A percentile compares a stretch with the other conserved stretches of the same genome.
These are phyloP conservation scores for Coleophora flavipennella DNA, from an alignment of 2,888 invertebrate species.

Conservation along the genomic window DNA sequence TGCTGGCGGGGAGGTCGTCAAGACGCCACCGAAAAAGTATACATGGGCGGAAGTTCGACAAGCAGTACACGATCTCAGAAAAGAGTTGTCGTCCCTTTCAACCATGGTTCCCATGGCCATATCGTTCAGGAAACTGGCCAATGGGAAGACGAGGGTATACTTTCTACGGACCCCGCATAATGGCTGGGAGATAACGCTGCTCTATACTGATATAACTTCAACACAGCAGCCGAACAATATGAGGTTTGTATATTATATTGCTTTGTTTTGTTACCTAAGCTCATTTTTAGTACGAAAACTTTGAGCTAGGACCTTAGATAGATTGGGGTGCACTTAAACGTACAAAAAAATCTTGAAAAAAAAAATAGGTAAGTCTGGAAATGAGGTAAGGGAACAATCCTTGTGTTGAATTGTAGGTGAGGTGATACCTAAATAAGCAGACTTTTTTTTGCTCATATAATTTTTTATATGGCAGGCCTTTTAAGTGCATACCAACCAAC, in stretches of 20 bases:
- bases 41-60: slow-evolving; percentile 87
- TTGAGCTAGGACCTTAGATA: too few species aligned
- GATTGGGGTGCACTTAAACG: too few species aligned
- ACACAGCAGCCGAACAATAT: slow-evolving; percentile 69
- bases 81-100: slow-evolving; percentile 83
- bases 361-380: too few species aligned
- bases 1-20: slow-evolving; percentile 45
- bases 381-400: too few species aligned
- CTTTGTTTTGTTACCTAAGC: too few species aligned
- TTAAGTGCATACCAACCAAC: too few species aligned
- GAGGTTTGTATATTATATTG: slow-evolving; percentile 34
- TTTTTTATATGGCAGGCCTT: too few species aligned
- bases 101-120: slow-evolving; percentile 88
- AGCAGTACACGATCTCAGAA: slow-evolving; percentile 85
- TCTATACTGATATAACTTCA: slow-evolving; percentile 87
- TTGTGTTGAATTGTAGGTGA: too few species aligned
- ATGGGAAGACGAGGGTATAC: slow-evolving; percentile 88
- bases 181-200: slow-evolving; percentile 90
- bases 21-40: slow-evolving; percentile 52
- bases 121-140: slow-evolving; percentile 83
- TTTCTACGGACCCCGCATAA: slow-evolving; percentile 91
- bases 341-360: too few species aligned
- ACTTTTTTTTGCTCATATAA: too few species aligned
- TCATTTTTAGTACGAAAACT: too few species aligned
- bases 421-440: too few species aligned